Base-by-base conservation (phyloP, 2,113 vertebrate genomes). In the Caretta caretta region DNA sequence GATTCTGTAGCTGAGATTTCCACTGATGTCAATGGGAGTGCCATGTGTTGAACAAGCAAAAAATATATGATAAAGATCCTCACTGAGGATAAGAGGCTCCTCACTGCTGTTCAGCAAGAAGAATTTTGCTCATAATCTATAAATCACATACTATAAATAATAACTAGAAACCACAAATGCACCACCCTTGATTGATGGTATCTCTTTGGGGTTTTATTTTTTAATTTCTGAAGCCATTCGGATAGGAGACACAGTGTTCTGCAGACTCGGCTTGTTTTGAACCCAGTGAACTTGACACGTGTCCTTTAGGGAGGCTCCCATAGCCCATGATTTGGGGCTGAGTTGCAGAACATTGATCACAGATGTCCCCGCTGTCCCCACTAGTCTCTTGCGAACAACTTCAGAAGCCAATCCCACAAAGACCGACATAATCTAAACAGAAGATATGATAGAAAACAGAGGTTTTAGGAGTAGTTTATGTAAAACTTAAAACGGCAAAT, bases 401-500 rank as follows among this genome's bases (percentile, higher is more conserved):
- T 56, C n/a, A 83, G 89, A 27, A 65, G 84, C 85, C 89, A 49
- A 80, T n/a, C 31, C 29, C 25, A 69, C 35, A 69, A 35, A 69
- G 31, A 93, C 92, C 91, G 82, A 93, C 94, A 84, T 92, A 93
- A 96, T 79, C 81, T 3, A 0, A 17, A 0, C 0, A 4, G 76
- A 80, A 87, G 84, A 11, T 89, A 94, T 96, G 95, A 94, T 82
- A 80, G 90, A 96, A 97, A 97, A 93, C 81, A 84, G 96, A 93
- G 92, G 93, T 75, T 84, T 62, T 95, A 69, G 54, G 49, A 75
- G 89, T 78, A 65, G 86, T 97, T 97, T 79, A 95, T 96, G 88
- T 95, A 92, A 95, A 97, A 95, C 88, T 84, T 91, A 90, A 91
- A 96, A 95, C 96, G 92, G 96, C 84, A 94, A 80, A 53, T 46